Percentiles rank a stretch among this genome's conserved stretches.
Evolutionary conservation across 2,888 invertebrate genomes (phyloP).

Genomic region (Pollenia labialis): DNA sequence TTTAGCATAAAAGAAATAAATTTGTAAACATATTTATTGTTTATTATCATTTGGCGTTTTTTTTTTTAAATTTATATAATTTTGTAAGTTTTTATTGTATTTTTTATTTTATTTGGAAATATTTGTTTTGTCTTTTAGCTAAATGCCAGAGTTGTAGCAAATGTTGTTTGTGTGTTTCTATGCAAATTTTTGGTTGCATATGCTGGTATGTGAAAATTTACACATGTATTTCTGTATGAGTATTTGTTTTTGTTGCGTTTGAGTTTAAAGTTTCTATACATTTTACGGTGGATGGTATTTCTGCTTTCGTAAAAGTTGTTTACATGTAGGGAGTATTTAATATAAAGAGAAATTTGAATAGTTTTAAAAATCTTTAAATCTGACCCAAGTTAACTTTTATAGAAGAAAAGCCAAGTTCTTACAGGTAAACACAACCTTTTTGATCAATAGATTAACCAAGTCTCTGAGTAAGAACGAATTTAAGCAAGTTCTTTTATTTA

Average conservation of each 20-base stretch:
- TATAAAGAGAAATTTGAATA: not conserved
- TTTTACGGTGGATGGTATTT: constrained; percentile 32
- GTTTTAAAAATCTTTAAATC: no score
- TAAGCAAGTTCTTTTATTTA: no score
- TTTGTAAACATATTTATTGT: constrained; percentile 25
- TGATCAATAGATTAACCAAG: no score
- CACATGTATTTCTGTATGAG: not conserved
- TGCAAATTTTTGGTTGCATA: constrained; percentile 18
- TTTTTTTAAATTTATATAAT: constrained; percentile 10
- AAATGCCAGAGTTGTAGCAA: not conserved
- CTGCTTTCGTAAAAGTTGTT: not conserved
- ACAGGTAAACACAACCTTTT: no score
- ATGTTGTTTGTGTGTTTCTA: not conserved
- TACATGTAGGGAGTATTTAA: not conserved
- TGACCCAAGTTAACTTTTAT: no score
- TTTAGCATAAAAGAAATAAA: constrained; percentile 15
- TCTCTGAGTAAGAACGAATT: no score
- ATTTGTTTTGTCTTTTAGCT: constrained; percentile 30
- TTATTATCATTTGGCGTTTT: constrained; percentile 28
- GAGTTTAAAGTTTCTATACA: not conserved
- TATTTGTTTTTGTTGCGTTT: not conserved
- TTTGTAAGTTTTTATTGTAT: constrained; percentile 12
- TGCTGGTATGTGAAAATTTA: not conserved
- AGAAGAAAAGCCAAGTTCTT: no score
- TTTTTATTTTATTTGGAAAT: constrained; percentile 10